A percentile compares a stretch with the other conserved stretches of the same genome.
Conservation (phyloP, 1,140 invertebrate genomes). For the Papilio polytes region DNA sequence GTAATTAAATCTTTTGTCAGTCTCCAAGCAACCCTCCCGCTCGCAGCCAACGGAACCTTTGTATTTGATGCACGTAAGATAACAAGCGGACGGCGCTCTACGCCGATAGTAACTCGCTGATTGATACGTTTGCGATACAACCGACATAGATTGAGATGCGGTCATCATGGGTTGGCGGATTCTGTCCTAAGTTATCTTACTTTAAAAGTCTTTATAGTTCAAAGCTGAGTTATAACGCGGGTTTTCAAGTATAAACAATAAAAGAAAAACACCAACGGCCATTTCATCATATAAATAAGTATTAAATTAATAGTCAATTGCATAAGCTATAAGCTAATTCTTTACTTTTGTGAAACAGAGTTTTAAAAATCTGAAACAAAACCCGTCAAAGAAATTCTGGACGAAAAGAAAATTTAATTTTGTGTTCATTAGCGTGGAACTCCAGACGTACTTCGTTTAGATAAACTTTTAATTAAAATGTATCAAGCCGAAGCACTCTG, state of each 20-base stretch:
- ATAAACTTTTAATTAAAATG: slow-evolving; percentile 80
- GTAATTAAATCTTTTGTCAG: slow-evolving; percentile 83
- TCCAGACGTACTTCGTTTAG: slow-evolving; percentile 58
- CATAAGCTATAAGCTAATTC: neutral
- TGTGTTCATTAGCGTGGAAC: slow-evolving; percentile 52
- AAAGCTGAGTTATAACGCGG: no score
- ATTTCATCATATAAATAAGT: neutral
- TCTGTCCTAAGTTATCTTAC: neutral
- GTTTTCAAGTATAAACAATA: neutral
- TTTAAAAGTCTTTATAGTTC: neutral
- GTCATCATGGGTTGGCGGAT: neutral
- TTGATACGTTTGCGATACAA: slow-evolving; percentile 15
- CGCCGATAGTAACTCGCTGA: neutral
- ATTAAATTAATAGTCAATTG: neutral
- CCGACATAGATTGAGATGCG: neutral
- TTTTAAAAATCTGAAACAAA: slow-evolving; percentile 39
- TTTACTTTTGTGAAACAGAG: neutral
- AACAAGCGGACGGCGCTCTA: neutral
- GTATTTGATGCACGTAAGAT: slow-evolving; percentile 31
- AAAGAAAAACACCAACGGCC: neutral
- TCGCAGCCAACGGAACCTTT: slow-evolving; percentile 44
- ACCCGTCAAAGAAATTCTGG: slow-evolving; percentile 38
- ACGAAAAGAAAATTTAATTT: slow-evolving; percentile 54
- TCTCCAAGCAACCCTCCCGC: slow-evolving; percentile 57
- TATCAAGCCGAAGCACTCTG: slow-evolving; percentile 65